These are phyloP conservation scores for Forpus xanthops DNA, from an alignment of 2,797 vertebrate species.

Conservation along the genomic window DNA sequence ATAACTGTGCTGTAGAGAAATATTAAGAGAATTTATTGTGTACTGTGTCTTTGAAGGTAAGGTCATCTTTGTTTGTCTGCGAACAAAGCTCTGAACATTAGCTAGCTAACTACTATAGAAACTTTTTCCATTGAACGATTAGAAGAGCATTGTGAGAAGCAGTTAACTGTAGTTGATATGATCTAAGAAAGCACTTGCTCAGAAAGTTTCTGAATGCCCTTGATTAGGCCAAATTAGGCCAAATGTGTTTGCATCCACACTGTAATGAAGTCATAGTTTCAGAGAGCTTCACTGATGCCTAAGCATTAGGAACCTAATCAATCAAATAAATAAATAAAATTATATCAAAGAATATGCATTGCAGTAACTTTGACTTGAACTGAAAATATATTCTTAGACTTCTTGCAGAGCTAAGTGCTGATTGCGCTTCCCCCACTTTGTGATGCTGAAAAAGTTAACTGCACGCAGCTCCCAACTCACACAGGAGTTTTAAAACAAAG, in stretches of 20 bases:
- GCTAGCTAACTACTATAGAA: neutral
- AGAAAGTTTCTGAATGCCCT: neutral
- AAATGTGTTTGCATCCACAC: neutral
- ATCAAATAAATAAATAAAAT: neutral
- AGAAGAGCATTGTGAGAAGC: neutral
- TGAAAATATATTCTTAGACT: neutral
- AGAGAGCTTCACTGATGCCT: neutral
- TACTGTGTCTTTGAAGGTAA: slow-evolving; percentile 20
- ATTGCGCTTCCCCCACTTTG: neutral
- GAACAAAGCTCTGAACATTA: neutral
- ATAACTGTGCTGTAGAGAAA: neutral
- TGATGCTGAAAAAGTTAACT: neutral
- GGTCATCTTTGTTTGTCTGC: slow-evolving; percentile 8
- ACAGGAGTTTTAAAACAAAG: neutral
- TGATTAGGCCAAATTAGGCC: neutral
- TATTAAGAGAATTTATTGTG: neutral
- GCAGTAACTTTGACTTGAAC: neutral
- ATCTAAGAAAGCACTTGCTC: neutral
- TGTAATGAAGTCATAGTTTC: neutral
- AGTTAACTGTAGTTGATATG: neutral
- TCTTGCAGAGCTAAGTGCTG: neutral
- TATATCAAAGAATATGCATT: neutral
- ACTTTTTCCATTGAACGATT: neutral
- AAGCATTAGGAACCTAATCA: neutral
- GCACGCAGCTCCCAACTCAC: neutral